Conservation (phyloP, 1,140 invertebrate genomes). For the Plectrocnemia conspersa region DNA sequence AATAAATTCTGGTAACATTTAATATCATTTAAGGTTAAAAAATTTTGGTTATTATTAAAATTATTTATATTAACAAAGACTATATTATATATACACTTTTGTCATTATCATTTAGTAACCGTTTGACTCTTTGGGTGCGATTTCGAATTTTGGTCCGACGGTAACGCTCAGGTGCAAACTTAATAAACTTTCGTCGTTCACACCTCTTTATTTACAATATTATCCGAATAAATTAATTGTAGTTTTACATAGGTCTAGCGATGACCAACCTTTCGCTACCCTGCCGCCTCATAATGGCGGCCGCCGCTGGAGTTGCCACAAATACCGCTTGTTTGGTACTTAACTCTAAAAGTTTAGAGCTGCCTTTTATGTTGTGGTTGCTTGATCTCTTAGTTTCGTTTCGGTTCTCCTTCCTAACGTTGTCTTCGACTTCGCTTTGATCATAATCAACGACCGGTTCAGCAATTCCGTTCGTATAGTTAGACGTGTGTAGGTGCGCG, state of each 20-base stretch:
- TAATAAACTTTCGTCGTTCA: no score
- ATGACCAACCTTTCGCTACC: conserved; percentile 42
- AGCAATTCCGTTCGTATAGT: conserved; percentile 33
- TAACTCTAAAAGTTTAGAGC: conserved; percentile 45
- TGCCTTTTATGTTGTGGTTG: conserved; percentile 31
- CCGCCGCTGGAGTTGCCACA: conserved; percentile 44
- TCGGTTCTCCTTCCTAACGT: conserved; percentile 40
- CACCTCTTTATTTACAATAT: no score
- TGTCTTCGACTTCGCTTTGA: conserved; percentile 47
- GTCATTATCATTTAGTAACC: no score
- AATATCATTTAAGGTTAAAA: no score
- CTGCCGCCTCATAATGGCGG: conserved; percentile 46
- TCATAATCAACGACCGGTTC: conserved; percentile 50
- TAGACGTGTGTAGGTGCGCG: conserved; percentile 13
- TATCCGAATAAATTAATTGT: background rate
- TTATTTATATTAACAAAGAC: no score
- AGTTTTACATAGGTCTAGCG: conserved; percentile 20
- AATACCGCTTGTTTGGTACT: conserved; percentile 44
- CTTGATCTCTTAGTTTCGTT: conserved; percentile 25
- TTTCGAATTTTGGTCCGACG: no score
- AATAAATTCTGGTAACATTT: no score
- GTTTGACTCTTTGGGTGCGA: no score
- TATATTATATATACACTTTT: no score
- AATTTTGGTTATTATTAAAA: no score
- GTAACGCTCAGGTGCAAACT: no score